Conservation (phyloP, 2,113 vertebrate genomes). For the Perognathus longimembris region DNA sequence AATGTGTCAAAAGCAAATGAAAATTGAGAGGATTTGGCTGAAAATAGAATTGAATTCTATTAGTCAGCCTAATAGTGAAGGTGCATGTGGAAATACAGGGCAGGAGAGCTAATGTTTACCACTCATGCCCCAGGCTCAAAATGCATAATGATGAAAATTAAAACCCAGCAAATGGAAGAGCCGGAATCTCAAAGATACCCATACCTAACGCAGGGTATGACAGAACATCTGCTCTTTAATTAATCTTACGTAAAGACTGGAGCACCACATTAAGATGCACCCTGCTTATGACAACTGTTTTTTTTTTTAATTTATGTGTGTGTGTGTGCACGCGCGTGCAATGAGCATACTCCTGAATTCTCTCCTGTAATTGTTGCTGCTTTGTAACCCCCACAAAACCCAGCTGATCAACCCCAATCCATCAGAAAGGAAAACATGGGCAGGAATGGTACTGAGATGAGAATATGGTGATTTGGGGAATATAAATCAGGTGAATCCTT, state of each 20-base stretch:
- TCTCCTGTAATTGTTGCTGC: constrained; percentile 85
- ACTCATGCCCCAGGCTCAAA: constrained; percentile 88
- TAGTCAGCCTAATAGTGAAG: constrained; percentile 84
- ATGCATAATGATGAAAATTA: constrained; percentile 89
- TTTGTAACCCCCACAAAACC: constrained; percentile 85
- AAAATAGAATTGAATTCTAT: constrained; percentile 87
- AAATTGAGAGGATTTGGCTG: constrained; percentile 82
- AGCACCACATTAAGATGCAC: constrained; percentile 82
- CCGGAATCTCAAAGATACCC: constrained; percentile 88
- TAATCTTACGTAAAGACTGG: constrained; percentile 88
- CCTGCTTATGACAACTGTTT: constrained; percentile 86
- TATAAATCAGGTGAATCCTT: constrained; percentile 68
- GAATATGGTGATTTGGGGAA: constrained; percentile 73
- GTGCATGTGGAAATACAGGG: constrained; percentile 86
- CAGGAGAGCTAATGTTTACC: constrained; percentile 87
- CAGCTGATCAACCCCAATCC: constrained; percentile 79
- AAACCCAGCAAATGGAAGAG: constrained; percentile 84
- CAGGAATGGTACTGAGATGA: constrained; percentile 68
- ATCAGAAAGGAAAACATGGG: constrained; percentile 77
- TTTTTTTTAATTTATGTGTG: not conserved
- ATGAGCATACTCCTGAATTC: constrained; percentile 83
- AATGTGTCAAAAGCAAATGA: constrained; percentile 87
- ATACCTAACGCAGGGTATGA: constrained; percentile 86
- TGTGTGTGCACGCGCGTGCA: not conserved
- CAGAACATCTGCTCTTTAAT: constrained; percentile 91